Evolutionary conservation across 1,140 invertebrate species (phyloP).

Genomic region (Ceratina australensis): DNA sequence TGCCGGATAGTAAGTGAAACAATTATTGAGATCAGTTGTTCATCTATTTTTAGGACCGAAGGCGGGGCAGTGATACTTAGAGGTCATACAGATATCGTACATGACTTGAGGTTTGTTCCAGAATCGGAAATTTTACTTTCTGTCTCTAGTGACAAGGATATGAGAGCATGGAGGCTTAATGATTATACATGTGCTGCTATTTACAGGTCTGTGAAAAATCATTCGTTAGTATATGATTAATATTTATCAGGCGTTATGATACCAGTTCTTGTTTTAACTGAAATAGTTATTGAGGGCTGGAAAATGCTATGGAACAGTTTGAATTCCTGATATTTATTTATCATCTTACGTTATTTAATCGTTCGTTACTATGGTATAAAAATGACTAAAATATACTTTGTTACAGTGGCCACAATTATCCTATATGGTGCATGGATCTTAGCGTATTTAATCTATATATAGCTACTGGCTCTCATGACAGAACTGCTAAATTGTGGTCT

Average conservation of each 20-base stretch:
- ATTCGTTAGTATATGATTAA: too few species aligned
- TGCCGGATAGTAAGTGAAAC: too few species aligned
- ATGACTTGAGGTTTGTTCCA: conserved; percentile 84
- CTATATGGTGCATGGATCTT: conserved; percentile 92
- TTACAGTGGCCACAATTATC: conserved; percentile 89
- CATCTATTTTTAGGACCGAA: conserved; percentile 72
- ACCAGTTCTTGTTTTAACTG: too few species aligned
- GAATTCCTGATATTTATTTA: too few species aligned
- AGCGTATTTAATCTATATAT: conserved; percentile 87
- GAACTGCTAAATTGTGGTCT: conserved; percentile 92
- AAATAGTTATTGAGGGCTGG: too few species aligned
- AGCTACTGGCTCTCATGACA: conserved; percentile 91
- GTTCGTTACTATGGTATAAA: too few species aligned
- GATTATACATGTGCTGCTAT: conserved; percentile 85
- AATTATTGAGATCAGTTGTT: neutral
- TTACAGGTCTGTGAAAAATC: conserved; percentile 81
- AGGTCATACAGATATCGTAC: conserved; percentile 87
- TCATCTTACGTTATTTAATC: too few species aligned
- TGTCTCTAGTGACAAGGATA: conserved; percentile 88
- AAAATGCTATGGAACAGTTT: too few species aligned
- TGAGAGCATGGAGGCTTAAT: conserved; percentile 86
- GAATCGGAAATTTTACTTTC: conserved; percentile 84
- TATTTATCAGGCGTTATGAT: too few species aligned
- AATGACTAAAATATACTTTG: conserved; percentile 29
- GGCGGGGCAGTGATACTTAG: conserved; percentile 82